Percentiles rank a stretch among this genome's conserved stretches.
phyloP scores from a whole-genome alignment of 2,113 vertebrate genomes.

The Tautogolabrus adspersus region DNA sequence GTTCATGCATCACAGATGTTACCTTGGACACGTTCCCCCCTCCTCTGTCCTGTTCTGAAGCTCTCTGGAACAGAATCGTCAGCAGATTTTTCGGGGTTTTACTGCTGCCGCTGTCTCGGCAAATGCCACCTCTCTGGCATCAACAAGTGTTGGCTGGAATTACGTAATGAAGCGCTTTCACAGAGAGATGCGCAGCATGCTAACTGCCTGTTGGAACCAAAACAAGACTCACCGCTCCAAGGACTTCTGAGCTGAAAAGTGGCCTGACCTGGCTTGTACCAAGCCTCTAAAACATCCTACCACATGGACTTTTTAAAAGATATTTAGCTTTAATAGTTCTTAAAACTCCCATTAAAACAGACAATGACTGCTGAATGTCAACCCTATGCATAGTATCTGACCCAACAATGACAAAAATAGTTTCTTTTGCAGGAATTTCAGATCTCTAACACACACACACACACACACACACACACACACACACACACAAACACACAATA shows the following conservation, averaged over 20 bases:
- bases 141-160: constrained; percentile 25
- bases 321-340: too few species aligned
- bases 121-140: constrained; percentile 57
- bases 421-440: too few species aligned
- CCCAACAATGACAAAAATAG: too few species aligned
- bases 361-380: too few species aligned
- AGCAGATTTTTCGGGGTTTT: neutral
- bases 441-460: too few species aligned
- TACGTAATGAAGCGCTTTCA: constrained; percentile 38
- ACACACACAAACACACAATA: too few species aligned
- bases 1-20: constrained; percentile 33
- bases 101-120: constrained; percentile 16
- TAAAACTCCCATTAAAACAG: too few species aligned
- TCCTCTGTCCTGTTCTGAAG: constrained; percentile 1
- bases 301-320: too few species aligned
- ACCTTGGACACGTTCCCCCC: neutral
- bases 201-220: constrained; percentile 14
- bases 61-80: constrained; percentile 28
- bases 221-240: constrained; percentile 2
- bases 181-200: constrained; percentile 27
- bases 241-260: neutral
- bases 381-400: too few species aligned
- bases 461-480: too few species aligned
- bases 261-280: neutral
- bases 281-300: neutral